Evolutionary conservation across 37 sponge, comb jelly and placozoan species (phyloP).

Genomic region (Beroe forskalii): DNA sequence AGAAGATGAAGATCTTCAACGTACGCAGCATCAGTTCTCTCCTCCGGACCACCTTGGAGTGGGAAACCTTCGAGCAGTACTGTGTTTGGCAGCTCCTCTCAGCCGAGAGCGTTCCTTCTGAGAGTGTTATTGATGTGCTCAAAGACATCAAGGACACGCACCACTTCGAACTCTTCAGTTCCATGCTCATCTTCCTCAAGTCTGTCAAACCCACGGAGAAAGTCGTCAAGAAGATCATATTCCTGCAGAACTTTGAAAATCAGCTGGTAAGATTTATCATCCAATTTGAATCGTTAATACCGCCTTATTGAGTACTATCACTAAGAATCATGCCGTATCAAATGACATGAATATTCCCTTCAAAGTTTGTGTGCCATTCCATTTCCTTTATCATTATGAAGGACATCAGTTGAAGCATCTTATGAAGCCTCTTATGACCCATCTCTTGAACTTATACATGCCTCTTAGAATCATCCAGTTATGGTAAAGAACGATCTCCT

Average conservation of each 20-base stretch:
- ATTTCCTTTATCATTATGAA: too few relatives aligned
- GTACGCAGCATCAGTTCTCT: conserved; percentile 45
- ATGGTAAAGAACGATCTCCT: too few relatives aligned
- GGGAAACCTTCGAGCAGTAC: conserved; percentile 98
- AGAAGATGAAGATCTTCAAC: conserved; percentile 63
- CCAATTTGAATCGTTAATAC: too few relatives aligned
- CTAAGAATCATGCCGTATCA: too few relatives aligned
- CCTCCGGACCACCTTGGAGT: conserved; percentile 75
- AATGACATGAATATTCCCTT: too few relatives aligned
- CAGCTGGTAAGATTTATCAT: conserved; percentile 48
- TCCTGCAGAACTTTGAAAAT: conserved; percentile 53
- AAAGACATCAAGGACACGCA: conserved; percentile 47
- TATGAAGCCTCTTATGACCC: too few relatives aligned
- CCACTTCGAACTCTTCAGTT: conserved; percentile 52
- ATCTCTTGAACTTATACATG: too few relatives aligned
- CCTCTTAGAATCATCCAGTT: too few relatives aligned
- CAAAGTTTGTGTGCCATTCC: too few relatives aligned
- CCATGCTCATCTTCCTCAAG: conserved; percentile 56
- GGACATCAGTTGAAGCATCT: too few relatives aligned
- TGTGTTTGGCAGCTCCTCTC: conserved; percentile 96
- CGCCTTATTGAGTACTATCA: too few relatives aligned
- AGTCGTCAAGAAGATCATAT: conserved; percentile 44
- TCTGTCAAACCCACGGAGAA: conserved; percentile 53
- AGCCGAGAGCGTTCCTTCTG: conserved; percentile 76
- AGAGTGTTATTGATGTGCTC: conserved; percentile 58